Evolutionary conservation across 2,113 vertebrate genomes (phyloP).

Genomic region (Nanorana parkeri): DNA sequence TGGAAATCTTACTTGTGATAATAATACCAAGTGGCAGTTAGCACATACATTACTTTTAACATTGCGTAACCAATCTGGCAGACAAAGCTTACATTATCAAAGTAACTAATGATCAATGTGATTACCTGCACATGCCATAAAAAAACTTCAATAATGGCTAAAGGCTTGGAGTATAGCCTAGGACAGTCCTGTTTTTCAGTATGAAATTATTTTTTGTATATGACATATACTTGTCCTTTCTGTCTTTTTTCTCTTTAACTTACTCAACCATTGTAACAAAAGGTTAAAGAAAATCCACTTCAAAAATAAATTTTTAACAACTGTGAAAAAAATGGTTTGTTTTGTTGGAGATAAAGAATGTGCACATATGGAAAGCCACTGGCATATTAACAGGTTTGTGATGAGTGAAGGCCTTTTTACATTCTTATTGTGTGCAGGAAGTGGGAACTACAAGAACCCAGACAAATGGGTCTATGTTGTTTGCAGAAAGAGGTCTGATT

Average conservation of each 20-base stretch:
- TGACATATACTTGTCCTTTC: neutral
- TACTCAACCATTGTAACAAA: neutral
- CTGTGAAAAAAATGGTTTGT: conserved; percentile 32
- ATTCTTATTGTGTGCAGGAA: conserved; percentile 12
- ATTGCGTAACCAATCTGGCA: no score
- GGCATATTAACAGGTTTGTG: neutral
- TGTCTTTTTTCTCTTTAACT: neutral
- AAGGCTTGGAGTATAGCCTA: no score
- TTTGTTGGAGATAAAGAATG: neutral
- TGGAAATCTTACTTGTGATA: no score
- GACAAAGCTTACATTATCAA: no score
- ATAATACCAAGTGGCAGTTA: no score
- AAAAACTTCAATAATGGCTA: no score
- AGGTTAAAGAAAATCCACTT: conserved; percentile 2
- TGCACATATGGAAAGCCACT: neutral
- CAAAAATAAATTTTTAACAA: conserved; percentile 1
- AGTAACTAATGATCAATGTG: no score
- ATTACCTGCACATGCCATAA: no score
- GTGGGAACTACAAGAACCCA: neutral
- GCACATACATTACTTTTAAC: no score
- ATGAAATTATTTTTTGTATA: neutral
- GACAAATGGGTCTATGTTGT: neutral
- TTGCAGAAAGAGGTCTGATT: neutral
- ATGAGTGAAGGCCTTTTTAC: neutral
- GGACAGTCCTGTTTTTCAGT: no score